These are phyloP conservation scores for Drosophila quadrilineata DNA, from an alignment of 1,140 invertebrate species.

Conservation along the genomic window DNA sequence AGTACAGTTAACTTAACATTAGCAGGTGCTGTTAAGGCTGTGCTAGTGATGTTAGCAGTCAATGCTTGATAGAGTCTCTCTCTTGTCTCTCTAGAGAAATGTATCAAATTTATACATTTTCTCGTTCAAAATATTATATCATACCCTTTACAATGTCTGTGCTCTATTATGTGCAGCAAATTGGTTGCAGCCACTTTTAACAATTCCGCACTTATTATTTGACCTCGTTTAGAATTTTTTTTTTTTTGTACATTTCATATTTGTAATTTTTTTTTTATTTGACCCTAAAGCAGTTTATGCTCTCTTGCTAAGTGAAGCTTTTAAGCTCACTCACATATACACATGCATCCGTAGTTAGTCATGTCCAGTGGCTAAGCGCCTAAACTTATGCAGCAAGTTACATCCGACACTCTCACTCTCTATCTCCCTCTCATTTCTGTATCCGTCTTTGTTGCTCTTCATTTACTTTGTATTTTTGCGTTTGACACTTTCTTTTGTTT, in stretches of 20 bases:
- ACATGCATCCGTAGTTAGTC: neutral
- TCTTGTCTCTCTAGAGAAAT: too few species aligned
- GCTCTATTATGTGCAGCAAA: neutral
- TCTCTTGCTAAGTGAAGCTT: constrained; percentile 50
- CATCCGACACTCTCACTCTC: too few species aligned
- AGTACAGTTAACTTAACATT: too few species aligned
- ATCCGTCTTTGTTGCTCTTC: constrained; percentile 22
- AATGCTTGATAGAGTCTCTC: too few species aligned
- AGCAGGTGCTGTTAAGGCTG: too few species aligned
- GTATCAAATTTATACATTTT: too few species aligned
- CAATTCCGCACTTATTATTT: constrained; percentile 3
- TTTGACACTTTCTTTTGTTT: constrained; percentile 71
- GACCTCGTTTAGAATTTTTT: too few species aligned
- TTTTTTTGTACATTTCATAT: too few species aligned
- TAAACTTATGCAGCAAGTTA: constrained; percentile 64
- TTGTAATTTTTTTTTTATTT: constrained; percentile 11
- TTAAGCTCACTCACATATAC: neutral
- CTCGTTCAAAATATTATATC: too few species aligned
- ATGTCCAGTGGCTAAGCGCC: constrained; percentile 3
- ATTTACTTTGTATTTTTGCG: constrained; percentile 20
- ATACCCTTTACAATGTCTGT: too few species aligned
- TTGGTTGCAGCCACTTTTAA: neutral
- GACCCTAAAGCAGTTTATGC: constrained; percentile 25
- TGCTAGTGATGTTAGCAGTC: too few species aligned
- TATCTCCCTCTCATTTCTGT: neutral